These are phyloP conservation scores for Clepsis dumicolana DNA, from an alignment of 2,888 invertebrate species.

Conservation along the genomic window DNA sequence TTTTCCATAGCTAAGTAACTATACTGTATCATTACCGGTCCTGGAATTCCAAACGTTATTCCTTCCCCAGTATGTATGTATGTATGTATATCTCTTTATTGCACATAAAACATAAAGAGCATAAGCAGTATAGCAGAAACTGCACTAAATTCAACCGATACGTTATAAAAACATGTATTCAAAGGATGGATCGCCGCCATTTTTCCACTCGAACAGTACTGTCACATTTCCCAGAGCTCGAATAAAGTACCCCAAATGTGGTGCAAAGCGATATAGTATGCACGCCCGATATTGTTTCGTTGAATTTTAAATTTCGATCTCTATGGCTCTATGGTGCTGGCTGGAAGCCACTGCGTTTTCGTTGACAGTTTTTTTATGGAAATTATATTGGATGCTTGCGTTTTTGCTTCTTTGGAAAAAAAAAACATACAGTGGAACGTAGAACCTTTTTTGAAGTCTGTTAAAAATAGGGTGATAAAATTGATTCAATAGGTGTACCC, in stretches of 20 bases:
- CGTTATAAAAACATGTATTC: slow-evolving; percentile 38
- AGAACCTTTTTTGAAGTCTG: too few species aligned
- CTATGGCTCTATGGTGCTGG: slow-evolving; percentile 15
- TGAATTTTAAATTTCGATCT: slow-evolving; percentile 44
- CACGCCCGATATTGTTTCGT: slow-evolving; percentile 43
- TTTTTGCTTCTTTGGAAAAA: background rate
- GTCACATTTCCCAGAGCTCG: slow-evolving; percentile 42
- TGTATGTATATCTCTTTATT: too few species aligned
- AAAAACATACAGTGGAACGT: too few species aligned
- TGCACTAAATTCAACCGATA: slow-evolving; percentile 18
- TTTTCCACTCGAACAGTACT: slow-evolving; percentile 39
- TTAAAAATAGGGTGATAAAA: too few species aligned
- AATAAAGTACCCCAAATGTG: slow-evolving; percentile 38
- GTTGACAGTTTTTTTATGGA: slow-evolving; percentile 11
- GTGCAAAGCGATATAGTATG: slow-evolving; percentile 39
- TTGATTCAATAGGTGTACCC: too few species aligned
- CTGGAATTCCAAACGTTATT: too few species aligned
- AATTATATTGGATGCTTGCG: background rate
- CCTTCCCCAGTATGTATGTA: too few species aligned
- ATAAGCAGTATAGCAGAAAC: background rate
- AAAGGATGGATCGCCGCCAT: slow-evolving; percentile 35
- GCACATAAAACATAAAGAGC: too few species aligned
- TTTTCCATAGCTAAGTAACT: too few species aligned
- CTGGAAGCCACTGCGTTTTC: slow-evolving; percentile 3
- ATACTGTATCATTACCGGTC: too few species aligned